Evolutionary conservation across 2,888 invertebrate genomes (phyloP), one percentile per base, ranked within the genome.

Genomic region (Chaetogeoica ovagalla): DNA sequence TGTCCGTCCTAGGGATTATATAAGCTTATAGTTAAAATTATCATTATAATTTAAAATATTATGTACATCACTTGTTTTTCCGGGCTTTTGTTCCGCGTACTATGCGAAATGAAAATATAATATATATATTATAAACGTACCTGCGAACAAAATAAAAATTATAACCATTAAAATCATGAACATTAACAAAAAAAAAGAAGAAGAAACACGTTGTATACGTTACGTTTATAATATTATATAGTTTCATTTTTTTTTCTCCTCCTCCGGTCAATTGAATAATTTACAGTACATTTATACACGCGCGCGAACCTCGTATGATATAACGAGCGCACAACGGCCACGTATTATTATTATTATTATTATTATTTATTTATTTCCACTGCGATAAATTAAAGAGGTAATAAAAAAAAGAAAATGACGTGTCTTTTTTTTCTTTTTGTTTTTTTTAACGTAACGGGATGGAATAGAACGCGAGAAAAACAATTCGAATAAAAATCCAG

Each of bases 181-280:
- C 37, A 74, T 65, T 55, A 43, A 39, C 37, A 74, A 74, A 62
- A 74, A 55, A 55, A 55, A 6, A 11, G 30, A 62, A 60, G 8
- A 63, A 63, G 63, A 62, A 1, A 48, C 48, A 48, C 48, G 30
- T 30, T 13, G 13, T 9, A 11, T 11, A 48, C 11, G 11, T 48
- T 48, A 15, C 13, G 48, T 48, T 30, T 48, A 15, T 15, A 48
- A 43, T 43, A 43, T 43, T 37, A 11, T 74, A 39, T 74, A 39
- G 11, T 65, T 55, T 63, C 55, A 37, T 74, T 65, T 74, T 57
- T 57, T 74, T 55, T 65, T 74, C 57, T 43, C 37, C 65, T 55
- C 21, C 65, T 74, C n/a, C 65, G 74, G 74, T 74, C 74, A 74
- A 74, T 74, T 74, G 74, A 74, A 74, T 74, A 74, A 74, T 74